Evolutionary conservation across 2,888 invertebrate genomes (phyloP).

Genomic region (Myopa testacea): DNA sequence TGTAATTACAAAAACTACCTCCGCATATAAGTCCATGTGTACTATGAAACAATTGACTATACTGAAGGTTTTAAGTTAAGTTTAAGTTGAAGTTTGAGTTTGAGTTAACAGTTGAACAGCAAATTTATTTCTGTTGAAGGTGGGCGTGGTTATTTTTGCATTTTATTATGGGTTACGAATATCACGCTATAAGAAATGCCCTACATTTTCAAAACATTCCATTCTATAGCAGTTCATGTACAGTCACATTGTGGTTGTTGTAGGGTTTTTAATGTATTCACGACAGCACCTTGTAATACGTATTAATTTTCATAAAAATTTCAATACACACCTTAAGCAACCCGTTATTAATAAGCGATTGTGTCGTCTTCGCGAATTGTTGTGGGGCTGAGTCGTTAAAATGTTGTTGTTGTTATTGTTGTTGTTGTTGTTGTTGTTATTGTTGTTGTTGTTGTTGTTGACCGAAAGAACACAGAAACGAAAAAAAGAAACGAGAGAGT

Average conservation of each 20-base stretch:
- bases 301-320: conserved; percentile 36
- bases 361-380: conserved; percentile 14
- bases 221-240: too few species aligned
- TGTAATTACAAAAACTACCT: too few species aligned
- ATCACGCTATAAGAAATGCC: too few species aligned
- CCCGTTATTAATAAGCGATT: conserved; percentile 27
- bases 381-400: conserved; percentile 20
- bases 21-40: too few species aligned
- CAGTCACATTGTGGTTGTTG: background rate
- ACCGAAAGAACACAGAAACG: background rate
- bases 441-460: background rate
- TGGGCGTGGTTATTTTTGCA: too few species aligned
- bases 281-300: conserved; percentile 29
- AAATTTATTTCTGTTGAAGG: too few species aligned
- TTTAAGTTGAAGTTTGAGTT: too few species aligned
- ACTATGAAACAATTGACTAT: too few species aligned
- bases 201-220: too few species aligned
- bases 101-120: too few species aligned
- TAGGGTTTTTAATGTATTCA: conserved; percentile 28
- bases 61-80: too few species aligned
- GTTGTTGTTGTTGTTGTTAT: background rate
- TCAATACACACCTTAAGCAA: conserved; percentile 30
- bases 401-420: background rate
- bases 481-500: background rate
- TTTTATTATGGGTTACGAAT: too few species aligned